These are phyloP conservation scores for Asteroscopus sphinx DNA, from an alignment of 2,888 invertebrate species.

Conservation along the genomic window DNA sequence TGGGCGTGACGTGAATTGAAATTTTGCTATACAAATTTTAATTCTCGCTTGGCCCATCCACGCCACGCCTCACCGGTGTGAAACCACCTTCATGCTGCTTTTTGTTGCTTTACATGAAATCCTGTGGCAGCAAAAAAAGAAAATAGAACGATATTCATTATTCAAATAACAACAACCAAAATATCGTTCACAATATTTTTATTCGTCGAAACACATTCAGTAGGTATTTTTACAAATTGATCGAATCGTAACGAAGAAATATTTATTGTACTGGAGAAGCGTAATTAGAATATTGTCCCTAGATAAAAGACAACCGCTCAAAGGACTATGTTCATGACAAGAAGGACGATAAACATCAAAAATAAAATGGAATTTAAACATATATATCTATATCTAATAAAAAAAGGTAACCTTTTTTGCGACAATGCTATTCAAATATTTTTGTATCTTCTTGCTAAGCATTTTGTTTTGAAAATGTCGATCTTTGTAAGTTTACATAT, in stretches of 20 bases:
- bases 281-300: conserved; percentile 43
- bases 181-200: conserved; percentile 54
- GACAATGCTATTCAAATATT: background rate
- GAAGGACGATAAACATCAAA: background rate
- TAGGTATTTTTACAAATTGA: conserved; percentile 55
- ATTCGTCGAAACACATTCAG: conserved; percentile 61
- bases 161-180: conserved; percentile 1
- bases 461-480: no score
- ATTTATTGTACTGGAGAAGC: conserved; percentile 48
- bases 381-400: no score
- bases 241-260: conserved; percentile 38
- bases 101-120: no score
- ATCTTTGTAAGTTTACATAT: no score
- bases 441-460: no score
- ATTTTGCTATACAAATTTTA: no score
- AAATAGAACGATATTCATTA: no score
- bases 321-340: conserved; percentile 3
- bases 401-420: background rate
- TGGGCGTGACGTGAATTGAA: no score
- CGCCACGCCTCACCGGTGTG: no score
- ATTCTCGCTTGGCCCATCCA: no score
- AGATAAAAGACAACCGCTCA: conserved; percentile 11
- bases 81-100: no score
- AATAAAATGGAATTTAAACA: background rate
- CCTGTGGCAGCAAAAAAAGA: no score